A percentile compares a stretch with the other conserved stretches of the same genome.
These are phyloP conservation scores for Agrochola circellaris DNA, from an alignment of 2,888 invertebrate genomes.

Conservation along the genomic window DNA sequence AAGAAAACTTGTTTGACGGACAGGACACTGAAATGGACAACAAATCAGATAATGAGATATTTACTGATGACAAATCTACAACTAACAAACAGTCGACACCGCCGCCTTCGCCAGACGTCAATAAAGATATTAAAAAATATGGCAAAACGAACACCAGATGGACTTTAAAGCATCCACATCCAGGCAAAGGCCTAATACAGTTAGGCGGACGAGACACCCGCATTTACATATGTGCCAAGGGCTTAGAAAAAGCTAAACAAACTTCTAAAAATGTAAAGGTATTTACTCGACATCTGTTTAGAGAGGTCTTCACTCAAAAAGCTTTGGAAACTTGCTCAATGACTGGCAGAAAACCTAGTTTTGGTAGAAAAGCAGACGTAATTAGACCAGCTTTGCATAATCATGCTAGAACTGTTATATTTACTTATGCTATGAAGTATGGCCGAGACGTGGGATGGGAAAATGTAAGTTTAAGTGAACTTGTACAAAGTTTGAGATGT, in stretches of 20 bases:
- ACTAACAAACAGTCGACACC: background rate
- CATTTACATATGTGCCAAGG: background rate
- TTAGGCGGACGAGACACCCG: background rate
- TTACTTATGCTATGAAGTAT: slow-evolving; percentile 14
- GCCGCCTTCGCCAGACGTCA: background rate
- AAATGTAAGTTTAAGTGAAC: background rate
- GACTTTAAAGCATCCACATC: slow-evolving; percentile 9
- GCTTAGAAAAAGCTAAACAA: background rate
- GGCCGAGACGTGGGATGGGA: background rate
- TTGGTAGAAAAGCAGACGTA: background rate
- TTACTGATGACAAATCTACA: slow-evolving; percentile 7
- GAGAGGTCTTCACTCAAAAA: slow-evolving; percentile 15
- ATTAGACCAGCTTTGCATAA: background rate
- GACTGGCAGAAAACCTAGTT: background rate
- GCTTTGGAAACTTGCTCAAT: slow-evolving; percentile 24
- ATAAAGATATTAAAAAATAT: background rate
- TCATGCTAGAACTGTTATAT: slow-evolving; percentile 4
- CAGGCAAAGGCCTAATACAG: background rate
- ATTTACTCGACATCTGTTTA: slow-evolving; percentile 12
- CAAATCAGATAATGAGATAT: background rate
- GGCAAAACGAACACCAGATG: background rate
- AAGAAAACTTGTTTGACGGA: background rate
- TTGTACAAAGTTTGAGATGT: slow-evolving; percentile 3
- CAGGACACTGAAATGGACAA: background rate
- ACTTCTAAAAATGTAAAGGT: background rate